These are phyloP conservation scores for Chromis chromis DNA, from an alignment of 2,797 vertebrate species.

Conservation along the genomic window DNA sequence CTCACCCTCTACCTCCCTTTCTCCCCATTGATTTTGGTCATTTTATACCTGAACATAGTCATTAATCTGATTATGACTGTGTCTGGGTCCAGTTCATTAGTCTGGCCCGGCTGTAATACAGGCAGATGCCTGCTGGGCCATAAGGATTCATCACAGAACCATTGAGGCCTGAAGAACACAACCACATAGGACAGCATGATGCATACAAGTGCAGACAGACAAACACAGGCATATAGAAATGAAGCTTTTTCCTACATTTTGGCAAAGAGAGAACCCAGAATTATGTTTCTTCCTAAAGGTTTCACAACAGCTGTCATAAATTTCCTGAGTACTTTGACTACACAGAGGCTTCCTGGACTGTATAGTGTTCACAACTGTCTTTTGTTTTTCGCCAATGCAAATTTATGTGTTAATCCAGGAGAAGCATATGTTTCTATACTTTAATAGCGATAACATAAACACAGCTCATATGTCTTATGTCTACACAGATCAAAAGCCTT, in stretches of 20 bases:
- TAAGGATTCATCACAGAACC: slow-evolving; percentile 79
- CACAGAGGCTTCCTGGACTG: background rate
- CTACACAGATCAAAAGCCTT: background rate
- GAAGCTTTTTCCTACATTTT: slow-evolving; percentile 10
- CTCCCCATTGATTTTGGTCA: slow-evolving; percentile 78
- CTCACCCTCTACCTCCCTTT: slow-evolving; percentile 48
- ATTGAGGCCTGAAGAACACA: slow-evolving; percentile 82
- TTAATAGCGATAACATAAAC: no score
- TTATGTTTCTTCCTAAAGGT: background rate
- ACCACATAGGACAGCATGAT: slow-evolving; percentile 43
- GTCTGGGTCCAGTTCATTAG: slow-evolving; percentile 84
- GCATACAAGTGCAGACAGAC: slow-evolving; percentile 34
- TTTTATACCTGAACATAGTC: slow-evolving; percentile 80
- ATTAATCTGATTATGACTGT: slow-evolving; percentile 82
- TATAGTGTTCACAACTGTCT: background rate
- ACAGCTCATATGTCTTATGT: no score
- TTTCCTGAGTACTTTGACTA: background rate
- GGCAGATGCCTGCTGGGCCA: slow-evolving; percentile 79
- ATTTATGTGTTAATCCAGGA: no score
- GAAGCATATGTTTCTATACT: no score
- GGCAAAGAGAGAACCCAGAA: background rate
- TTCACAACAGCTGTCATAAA: background rate
- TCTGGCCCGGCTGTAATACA: slow-evolving; percentile 77
- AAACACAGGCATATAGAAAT: slow-evolving; percentile 16
- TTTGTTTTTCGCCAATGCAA: background rate